A percentile compares a stretch with the other conserved stretches of the same genome.
Evolutionary conservation across 2,797 vertebrate species (phyloP).

Genomic region (Vultur gryphus): DNA sequence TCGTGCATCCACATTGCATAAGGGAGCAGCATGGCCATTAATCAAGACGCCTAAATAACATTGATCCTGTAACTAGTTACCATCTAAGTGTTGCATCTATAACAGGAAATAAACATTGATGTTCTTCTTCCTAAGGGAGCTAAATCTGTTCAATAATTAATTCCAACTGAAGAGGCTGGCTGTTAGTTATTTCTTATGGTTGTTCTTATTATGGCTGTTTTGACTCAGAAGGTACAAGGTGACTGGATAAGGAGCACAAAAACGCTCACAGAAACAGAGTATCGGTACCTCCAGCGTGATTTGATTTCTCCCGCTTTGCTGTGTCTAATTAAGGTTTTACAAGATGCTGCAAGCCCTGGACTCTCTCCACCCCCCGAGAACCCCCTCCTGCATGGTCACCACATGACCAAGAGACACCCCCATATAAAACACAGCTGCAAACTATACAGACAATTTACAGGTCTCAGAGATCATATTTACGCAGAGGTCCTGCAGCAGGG

Average conservation of each 20-base stretch:
- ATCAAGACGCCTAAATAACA: neutral
- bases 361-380: neutral
- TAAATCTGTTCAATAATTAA: neutral
- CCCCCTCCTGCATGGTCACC: neutral
- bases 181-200: neutral
- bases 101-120: neutral
- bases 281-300: fast-evolving
- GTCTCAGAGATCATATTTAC: constrained; percentile 30
- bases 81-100: neutral
- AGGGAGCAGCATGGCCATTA: neutral
- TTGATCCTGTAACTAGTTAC: neutral
- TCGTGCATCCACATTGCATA: neutral
- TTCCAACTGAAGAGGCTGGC: neutral
- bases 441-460: constrained; percentile 31
- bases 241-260: neutral
- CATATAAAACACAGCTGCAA: constrained; percentile 11
- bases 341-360: neutral
- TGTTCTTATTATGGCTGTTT: neutral
- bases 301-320: neutral
- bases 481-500: constrained; percentile 35
- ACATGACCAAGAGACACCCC: neutral
- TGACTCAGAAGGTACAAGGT: neutral
- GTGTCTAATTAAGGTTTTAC: neutral
- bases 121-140: neutral
- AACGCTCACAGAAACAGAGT: neutral